A percentile compares a stretch with the other conserved stretches of the same genome.
Evolutionary conservation across 2,888 invertebrate species (phyloP).

Genomic region (Dynastes hyllus): DNA sequence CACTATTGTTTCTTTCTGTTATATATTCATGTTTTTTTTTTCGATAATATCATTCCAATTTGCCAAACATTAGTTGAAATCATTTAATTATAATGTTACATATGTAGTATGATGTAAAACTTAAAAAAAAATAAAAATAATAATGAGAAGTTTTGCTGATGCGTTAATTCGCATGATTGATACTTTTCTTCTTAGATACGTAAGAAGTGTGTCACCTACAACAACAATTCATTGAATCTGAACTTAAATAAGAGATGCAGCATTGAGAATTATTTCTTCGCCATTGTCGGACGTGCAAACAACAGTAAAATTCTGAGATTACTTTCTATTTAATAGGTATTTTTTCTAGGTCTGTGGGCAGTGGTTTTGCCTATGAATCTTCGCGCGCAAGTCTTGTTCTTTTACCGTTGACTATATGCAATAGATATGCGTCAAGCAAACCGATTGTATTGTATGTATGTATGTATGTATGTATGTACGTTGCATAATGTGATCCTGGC

Average conservation of each 20-base stretch:
- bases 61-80: no score
- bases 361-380: neutral
- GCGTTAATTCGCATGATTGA: no score
- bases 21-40: no score
- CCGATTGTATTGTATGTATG: neutral
- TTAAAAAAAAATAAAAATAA: no score
- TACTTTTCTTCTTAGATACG: neutral
- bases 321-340: conserved; percentile 24
- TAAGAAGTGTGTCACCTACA: neutral
- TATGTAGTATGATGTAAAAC: no score
- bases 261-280: no score
- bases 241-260: no score
- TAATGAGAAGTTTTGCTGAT: no score
- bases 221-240: neutral
- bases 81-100: no score
- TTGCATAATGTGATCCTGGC: conserved; percentile 19
- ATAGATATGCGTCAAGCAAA: neutral
- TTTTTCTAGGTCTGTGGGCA: conserved; percentile 12
- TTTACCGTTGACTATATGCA: neutral
- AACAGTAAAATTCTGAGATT: conserved; percentile 23
- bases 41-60: no score
- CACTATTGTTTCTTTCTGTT: no score
- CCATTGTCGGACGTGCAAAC: neutral
- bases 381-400: neutral
- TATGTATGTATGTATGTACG: no score